A percentile compares a stretch with the other conserved stretches of the same genome.
Conservation (phyloP, 2,797 vertebrate genomes). For the Sebastes paucispinis region DNA sequence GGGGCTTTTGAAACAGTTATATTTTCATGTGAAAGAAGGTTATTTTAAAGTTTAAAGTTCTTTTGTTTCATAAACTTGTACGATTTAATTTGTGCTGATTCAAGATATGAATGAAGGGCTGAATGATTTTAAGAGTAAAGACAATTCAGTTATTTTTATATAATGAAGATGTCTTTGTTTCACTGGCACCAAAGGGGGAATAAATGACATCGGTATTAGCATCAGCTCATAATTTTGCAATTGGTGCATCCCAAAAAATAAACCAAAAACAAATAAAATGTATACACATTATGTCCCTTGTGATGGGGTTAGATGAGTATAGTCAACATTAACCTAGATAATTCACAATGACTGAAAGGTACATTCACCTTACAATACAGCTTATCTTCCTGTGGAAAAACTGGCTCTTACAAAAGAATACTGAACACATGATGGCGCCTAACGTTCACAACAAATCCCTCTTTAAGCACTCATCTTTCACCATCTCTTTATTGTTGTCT, state of each 20-base stretch:
- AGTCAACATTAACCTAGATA: not conserved
- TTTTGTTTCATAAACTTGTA: no score
- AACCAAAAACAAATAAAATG: not conserved
- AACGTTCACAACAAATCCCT: constrained; percentile 29
- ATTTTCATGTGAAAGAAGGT: no score
- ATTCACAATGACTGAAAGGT: not conserved
- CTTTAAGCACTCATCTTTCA: constrained; percentile 44
- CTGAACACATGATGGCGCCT: not conserved
- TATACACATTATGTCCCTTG: not conserved
- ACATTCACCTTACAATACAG: not conserved
- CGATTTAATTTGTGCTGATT: no score
- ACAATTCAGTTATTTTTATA: no score
- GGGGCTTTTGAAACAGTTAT: no score
- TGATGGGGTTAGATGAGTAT: not conserved
- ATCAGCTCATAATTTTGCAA: no score
- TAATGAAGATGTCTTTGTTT: no score
- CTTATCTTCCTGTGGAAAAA: constrained; percentile 34
- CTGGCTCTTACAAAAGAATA: not conserved
- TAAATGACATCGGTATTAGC: no score
- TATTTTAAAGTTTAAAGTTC: no score
- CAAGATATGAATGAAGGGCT: no score
- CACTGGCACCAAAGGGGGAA: no score
- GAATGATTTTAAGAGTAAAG: no score
- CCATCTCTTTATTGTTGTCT: constrained; percentile 36
- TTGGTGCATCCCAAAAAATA: not conserved